These are phyloP conservation scores for Chiloscyllium plagiosum DNA, from an alignment of 2,113 vertebrate species.

Conservation along the genomic window DNA sequence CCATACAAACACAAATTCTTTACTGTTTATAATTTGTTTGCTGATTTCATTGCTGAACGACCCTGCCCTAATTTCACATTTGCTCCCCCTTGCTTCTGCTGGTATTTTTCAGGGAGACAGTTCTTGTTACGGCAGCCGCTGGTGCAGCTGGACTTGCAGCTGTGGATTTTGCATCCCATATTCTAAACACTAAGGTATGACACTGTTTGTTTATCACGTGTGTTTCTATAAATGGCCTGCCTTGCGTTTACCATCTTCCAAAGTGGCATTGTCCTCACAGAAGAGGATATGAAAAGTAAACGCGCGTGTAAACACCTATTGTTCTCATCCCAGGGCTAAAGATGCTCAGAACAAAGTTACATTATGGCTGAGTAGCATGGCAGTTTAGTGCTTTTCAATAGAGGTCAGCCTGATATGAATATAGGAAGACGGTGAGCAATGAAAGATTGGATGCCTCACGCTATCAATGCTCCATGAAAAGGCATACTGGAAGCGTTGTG, in stretches of 20 bases:
- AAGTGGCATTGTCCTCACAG: not conserved
- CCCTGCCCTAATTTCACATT: not conserved
- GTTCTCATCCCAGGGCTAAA: not conserved
- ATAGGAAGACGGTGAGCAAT: not conserved
- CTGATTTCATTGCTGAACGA: not conserved
- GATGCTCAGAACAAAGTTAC: not conserved
- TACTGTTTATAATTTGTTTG: not conserved
- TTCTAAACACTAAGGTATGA: constrained; percentile 52
- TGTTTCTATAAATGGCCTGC: not conserved
- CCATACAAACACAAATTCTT: not conserved
- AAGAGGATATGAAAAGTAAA: not conserved
- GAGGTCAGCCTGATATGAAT: not conserved
- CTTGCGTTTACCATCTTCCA: not conserved
- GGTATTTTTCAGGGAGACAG: constrained; percentile 47
- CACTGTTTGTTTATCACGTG: not conserved
- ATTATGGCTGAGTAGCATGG: not conserved
- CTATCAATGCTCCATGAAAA: not conserved
- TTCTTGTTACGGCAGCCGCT: constrained; percentile 52
- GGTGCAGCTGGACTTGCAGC: constrained; percentile 51
- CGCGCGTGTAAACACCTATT: not conserved
- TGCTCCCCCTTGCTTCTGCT: not conserved
- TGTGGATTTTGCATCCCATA: constrained; percentile 47
- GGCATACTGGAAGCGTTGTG: not conserved
- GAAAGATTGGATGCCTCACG: not conserved
- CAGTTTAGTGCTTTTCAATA: not conserved